Conservation (phyloP, 2,113 vertebrate genomes). For the Platichthys stellatus region DNA sequence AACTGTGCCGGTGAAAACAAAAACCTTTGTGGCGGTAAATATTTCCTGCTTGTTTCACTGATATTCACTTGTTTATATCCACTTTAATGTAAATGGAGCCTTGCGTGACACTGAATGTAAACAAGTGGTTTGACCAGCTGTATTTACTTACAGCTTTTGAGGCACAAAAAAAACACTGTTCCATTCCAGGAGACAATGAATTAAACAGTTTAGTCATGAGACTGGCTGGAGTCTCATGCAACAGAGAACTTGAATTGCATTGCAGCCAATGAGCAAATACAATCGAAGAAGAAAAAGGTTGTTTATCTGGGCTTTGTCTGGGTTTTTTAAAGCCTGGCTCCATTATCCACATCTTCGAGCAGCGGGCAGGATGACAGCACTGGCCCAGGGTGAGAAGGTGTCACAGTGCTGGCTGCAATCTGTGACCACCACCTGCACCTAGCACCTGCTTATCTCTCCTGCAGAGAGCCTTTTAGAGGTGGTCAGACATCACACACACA, state of each 20-base stretch:
- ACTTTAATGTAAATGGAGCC: background rate
- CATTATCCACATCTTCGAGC: slow-evolving; percentile 6
- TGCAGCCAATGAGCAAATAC: slow-evolving; percentile 30
- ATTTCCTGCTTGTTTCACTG: background rate
- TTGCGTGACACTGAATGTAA: background rate
- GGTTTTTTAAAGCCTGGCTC: slow-evolving; percentile 25
- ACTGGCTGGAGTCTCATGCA: slow-evolving; percentile 1
- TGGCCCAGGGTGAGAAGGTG: slow-evolving; percentile 50
- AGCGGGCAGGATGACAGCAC: slow-evolving; percentile 17
- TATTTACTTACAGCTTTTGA: slow-evolving; percentile 25
- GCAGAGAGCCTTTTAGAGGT: slow-evolving; percentile 47
- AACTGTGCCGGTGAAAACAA: background rate
- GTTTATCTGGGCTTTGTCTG: slow-evolving; percentile 1
- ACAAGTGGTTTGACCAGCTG: slow-evolving; percentile 14
- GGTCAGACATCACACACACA: slow-evolving; percentile 11
- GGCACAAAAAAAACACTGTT: background rate
- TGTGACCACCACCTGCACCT: slow-evolving; percentile 69
- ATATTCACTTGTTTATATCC: background rate
- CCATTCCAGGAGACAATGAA: slow-evolving; percentile 22
- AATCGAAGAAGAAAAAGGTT: slow-evolving; percentile 4
- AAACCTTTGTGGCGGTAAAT: background rate
- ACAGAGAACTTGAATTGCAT: slow-evolving; percentile 16
- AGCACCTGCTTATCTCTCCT: slow-evolving; percentile 62
- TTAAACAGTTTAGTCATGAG: slow-evolving; percentile 14
- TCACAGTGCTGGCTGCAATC: slow-evolving; percentile 66